phyloP scores from a whole-genome alignment of 2,113 vertebrate species.

The Carlito syrichta region DNA sequence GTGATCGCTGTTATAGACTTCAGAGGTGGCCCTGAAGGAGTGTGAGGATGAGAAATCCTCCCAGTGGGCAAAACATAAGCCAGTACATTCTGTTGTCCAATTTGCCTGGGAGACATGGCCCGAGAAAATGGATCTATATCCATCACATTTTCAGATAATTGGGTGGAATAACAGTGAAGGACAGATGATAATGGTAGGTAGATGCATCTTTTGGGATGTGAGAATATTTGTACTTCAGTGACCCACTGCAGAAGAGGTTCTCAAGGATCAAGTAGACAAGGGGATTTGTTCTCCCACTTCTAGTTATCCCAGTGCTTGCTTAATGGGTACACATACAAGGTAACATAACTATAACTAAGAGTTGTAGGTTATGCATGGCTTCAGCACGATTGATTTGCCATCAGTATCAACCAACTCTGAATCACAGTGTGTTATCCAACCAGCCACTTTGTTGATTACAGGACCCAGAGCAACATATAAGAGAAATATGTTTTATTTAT shows the following conservation, averaged over 20 bases:
- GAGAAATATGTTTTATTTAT: no score
- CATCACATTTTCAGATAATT: not conserved
- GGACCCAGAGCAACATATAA: not conserved
- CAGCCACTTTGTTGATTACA: not conserved
- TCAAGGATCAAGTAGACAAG: not conserved
- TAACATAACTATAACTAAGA: not conserved
- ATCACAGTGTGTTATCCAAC: not conserved
- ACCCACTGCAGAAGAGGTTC: not conserved
- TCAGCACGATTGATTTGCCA: no score
- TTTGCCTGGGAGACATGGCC: not conserved
- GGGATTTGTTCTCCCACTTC: not conserved
- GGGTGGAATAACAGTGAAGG: not conserved
- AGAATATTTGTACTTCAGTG: not conserved
- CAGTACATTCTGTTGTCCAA: not conserved
- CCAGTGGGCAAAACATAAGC: not conserved
- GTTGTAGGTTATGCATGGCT: not conserved
- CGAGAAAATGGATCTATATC: not conserved
- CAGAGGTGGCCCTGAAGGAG: not conserved
- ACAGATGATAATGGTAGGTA: not conserved
- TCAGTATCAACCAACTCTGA: not conserved
- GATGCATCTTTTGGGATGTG: not conserved
- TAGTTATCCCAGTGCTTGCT: not conserved
- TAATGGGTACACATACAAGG: not conserved
- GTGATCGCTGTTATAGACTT: not conserved
- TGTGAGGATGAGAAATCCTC: not conserved